Percentiles rank a stretch among this genome's conserved stretches.
Evolutionary conservation across 2,888 invertebrate species (phyloP).

Genomic region (Limnephilus marmoratus): DNA sequence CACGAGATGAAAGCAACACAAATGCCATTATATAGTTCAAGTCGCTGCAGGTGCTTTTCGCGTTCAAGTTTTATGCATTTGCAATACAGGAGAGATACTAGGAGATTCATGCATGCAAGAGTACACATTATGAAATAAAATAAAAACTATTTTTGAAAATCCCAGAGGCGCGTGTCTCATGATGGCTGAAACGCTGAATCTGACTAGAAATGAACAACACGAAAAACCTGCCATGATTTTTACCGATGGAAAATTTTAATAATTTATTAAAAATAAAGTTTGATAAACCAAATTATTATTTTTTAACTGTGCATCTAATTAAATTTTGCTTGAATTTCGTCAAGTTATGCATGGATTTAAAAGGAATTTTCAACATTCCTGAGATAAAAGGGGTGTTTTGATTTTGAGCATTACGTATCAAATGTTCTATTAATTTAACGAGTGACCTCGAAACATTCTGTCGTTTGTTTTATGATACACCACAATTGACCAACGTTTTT

Average conservation of each 20-base stretch:
- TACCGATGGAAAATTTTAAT: too few relatives aligned
- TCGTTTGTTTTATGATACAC: too few relatives aligned
- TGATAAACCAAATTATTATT: too few relatives aligned
- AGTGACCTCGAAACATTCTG: too few relatives aligned
- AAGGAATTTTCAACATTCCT: not conserved
- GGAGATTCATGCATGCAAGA: not conserved
- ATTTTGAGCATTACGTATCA: not conserved
- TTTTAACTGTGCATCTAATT: too few relatives aligned
- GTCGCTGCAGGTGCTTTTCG: not conserved
- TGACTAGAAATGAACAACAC: too few relatives aligned
- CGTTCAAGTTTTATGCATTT: not conserved
- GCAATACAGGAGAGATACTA: not conserved
- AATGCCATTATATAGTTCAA: not conserved
- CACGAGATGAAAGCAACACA: conserved; percentile 16
- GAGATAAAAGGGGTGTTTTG: not conserved
- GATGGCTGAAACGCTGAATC: too few relatives aligned
- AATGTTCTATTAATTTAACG: not conserved
- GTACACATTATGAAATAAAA: not conserved
- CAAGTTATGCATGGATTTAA: not conserved
- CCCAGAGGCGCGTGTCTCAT: too few relatives aligned
- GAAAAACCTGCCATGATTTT: too few relatives aligned
- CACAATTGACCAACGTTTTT: too few relatives aligned
- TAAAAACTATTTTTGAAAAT: too few relatives aligned
- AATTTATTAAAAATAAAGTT: too few relatives aligned
- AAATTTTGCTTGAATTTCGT: not conserved